Evolutionary conservation across 2,888 invertebrate species (phyloP).

Genomic region (Lasius fuliginosus): DNA sequence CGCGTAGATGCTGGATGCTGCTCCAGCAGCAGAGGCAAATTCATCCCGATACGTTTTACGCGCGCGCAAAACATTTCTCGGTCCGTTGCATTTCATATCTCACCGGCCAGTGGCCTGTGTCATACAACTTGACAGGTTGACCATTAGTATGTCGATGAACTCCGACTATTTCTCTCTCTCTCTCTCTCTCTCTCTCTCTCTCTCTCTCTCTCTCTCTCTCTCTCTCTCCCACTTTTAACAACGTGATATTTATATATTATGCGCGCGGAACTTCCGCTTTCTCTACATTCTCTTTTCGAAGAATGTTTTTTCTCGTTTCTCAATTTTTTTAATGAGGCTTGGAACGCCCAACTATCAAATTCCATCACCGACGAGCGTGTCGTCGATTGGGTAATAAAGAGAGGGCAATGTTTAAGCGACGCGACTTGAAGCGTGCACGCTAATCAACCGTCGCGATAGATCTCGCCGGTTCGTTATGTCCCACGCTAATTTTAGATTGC

Average conservation of each 20-base stretch:
- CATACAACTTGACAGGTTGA: conserved; percentile 45
- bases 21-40: not conserved
- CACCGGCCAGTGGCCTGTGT: conserved; percentile 23
- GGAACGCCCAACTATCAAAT: not conserved
- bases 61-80: conserved; percentile 24
- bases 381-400: not conserved
- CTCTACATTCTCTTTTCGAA: not conserved
- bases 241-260: conserved; percentile 18
- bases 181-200: no score
- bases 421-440: not conserved
- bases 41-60: conserved; percentile 1
- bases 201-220: no score
- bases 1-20: not conserved
- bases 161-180: not conserved
- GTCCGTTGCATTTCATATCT: conserved; percentile 44
- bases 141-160: conserved; percentile 45
- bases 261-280: not conserved
- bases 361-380: not conserved
- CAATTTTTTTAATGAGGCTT: not conserved
- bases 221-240: not conserved
- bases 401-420: conserved; percentile 4
- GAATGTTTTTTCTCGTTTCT: not conserved
- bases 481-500: conserved; percentile 44
- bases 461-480: conserved; percentile 34
- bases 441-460: conserved; percentile 39